Evolutionary conservation across 2,888 invertebrate genomes (phyloP).

Genomic region (Trichogramma dendrolimi): DNA sequence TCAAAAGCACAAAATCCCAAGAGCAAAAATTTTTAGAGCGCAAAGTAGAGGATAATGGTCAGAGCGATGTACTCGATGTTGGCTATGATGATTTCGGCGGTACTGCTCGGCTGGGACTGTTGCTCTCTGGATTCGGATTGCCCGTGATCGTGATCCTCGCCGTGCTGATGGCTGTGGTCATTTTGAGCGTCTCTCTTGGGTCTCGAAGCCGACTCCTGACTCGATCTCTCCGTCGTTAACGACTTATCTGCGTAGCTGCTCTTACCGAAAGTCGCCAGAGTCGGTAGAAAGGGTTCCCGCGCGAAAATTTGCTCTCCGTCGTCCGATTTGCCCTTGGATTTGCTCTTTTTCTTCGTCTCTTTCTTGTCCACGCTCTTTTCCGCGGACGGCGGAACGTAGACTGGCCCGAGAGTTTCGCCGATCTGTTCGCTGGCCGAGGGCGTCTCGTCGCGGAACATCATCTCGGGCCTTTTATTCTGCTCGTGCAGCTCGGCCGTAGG

Average conservation of each 20-base stretch:
- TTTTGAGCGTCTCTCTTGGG: constrained; percentile 37
- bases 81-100: constrained; percentile 39
- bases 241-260: too few relatives aligned
- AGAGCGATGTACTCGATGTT: constrained; percentile 43
- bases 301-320: too few relatives aligned
- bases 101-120: constrained; percentile 22
- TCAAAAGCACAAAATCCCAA: too few relatives aligned
- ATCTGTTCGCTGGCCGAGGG: constrained; percentile 30
- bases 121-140: neutral
- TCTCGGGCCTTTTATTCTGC: constrained; percentile 37
- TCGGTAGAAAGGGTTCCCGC: too few relatives aligned
- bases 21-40: constrained; percentile 34
- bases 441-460: constrained; percentile 9
- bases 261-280: too few relatives aligned
- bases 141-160: constrained; percentile 27
- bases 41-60: constrained; percentile 40
- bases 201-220: constrained; percentile 30
- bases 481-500: constrained; percentile 23
- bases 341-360: constrained; percentile 31
- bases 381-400: constrained; percentile 75
- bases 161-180: constrained; percentile 5
- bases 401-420: constrained; percentile 67
- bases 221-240: constrained; percentile 45
- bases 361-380: constrained; percentile 55
- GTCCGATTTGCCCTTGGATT: too few relatives aligned